A percentile compares a stretch with the other conserved stretches of the same genome.
Conservation (phyloP, 2,888 invertebrate species). For the Drosophila buzzatii region DNA sequence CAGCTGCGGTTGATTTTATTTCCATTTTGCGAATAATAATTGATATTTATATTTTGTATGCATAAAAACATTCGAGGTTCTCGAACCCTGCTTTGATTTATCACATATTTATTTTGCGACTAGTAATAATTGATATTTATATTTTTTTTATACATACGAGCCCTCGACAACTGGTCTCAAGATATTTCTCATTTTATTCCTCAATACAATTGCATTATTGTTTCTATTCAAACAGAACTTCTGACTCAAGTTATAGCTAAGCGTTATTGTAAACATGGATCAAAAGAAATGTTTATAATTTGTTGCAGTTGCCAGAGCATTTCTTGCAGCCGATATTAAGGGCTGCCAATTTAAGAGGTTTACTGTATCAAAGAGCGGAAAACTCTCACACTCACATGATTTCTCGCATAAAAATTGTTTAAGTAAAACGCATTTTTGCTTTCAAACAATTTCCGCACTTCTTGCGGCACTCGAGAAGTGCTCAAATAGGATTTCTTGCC, state of each 20-base stretch:
- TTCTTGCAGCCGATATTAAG: neutral
- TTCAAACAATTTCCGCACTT: conserved; percentile 75
- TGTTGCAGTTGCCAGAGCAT: conserved; percentile 8
- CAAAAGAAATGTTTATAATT: conserved; percentile 25
- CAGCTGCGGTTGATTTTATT: neutral
- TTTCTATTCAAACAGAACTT: neutral
- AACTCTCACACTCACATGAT: neutral
- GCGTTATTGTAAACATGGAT: conserved; percentile 1
- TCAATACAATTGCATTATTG: neutral
- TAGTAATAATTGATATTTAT: neutral
- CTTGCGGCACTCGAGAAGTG: conserved; percentile 51
- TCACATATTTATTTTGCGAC: neutral
- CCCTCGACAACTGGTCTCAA: neutral
- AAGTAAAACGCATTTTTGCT: conserved; percentile 67
- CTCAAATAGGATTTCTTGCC: conserved; percentile 57
- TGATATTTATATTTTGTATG: neutral
- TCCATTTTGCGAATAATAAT: neutral
- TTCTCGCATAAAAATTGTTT: conserved; percentile 23
- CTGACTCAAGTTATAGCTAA: neutral
- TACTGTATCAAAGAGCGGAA: conserved; percentile 45
- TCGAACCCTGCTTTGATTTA: neutral
- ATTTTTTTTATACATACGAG: neutral
- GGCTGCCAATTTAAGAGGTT: conserved; percentile 12
- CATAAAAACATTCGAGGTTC: neutral
- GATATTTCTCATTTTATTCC: too few relatives aligned